Base-by-base conservation (phyloP, 2,797 vertebrate genomes). In the Poecile montanus region DNA sequence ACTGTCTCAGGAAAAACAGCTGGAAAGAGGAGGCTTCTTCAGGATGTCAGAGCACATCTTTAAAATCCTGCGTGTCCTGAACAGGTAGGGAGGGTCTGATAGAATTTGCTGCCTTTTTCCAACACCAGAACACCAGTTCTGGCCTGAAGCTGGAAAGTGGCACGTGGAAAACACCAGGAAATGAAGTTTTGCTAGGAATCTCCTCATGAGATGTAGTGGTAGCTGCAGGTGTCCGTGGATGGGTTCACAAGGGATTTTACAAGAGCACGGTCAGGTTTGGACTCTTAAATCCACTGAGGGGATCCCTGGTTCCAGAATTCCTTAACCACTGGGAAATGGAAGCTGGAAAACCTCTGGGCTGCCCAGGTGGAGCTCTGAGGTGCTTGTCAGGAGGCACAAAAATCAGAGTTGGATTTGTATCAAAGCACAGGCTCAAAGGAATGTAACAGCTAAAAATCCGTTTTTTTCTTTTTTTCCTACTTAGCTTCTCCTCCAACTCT, bases 161-260 rank as follows among this genome's bases (percentile, higher is more conserved):
- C 45, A 47, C 0, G 0, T 11, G 51, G 42, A 7, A 32, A 74
- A 16, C 34, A 3, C 3, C 18, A 61, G 48, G 36, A 34, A 25
- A 26, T 29, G 5, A 66, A 60, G 7, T 36, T 25, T 7, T 22
- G 25, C n/a, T 62, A 51, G 73, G 70, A 30, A 48, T 22, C 29
- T 65, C 60, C 61, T 29, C 13, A 0, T 45, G 19, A 19, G 61
- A 3, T 40, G 13, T 0, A 10, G 18, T 8, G 38, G 27, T 5
- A 16, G 79, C 75, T 47, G 61, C 51, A 70, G 53, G 11, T 26
- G 16, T 9, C 7, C 0, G 0, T 0, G 4, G 16, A 1, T 0
- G 2, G 15, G 8, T 19, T 57, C 6, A 1, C 45, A 32, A 17
- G 54, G 75, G 13, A 9, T n/a, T 81, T 71, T 16, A 34, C 3